Percentiles rank a stretch among this genome's conserved stretches.
phyloP scores from a whole-genome alignment of 2,113 vertebrate species.

The Pteronura brasiliensis region DNA sequence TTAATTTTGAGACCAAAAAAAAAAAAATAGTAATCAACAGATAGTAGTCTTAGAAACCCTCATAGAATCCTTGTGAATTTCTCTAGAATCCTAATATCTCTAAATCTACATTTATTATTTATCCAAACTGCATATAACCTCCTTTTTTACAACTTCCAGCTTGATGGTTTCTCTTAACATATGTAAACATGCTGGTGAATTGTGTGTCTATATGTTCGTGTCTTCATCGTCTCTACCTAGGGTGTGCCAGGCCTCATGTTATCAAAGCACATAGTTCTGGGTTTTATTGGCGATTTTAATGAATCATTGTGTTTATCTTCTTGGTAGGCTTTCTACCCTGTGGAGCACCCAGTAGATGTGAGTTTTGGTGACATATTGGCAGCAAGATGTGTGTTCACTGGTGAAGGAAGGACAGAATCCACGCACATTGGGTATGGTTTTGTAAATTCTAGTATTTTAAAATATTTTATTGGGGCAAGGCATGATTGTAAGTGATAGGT shows the following conservation, averaged over 20 bases:
- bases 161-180: neutral
- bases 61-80: neutral
- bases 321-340: slow-evolving; percentile 94
- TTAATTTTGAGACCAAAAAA: neutral
- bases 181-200: neutral
- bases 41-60: neutral
- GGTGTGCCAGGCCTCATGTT: neutral
- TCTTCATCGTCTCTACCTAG: neutral
- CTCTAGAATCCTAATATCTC: neutral
- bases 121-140: neutral
- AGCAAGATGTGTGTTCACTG: slow-evolving; percentile 95
- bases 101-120: neutral
- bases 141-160: neutral
- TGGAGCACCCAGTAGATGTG: slow-evolving; percentile 86
- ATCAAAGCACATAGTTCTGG: neutral
- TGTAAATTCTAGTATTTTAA: neutral
- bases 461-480: neutral
- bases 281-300: neutral
- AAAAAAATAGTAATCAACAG: neutral
- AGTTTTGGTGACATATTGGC: slow-evolving; percentile 91
- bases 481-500: neutral
- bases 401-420: slow-evolving; percentile 90
- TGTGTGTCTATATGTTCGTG: neutral
- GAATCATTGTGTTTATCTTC: slow-evolving; percentile 4
- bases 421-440: slow-evolving; percentile 93